phyloP scores from a whole-genome alignment of 2,113 vertebrate genomes.

The Meles meles region DNA sequence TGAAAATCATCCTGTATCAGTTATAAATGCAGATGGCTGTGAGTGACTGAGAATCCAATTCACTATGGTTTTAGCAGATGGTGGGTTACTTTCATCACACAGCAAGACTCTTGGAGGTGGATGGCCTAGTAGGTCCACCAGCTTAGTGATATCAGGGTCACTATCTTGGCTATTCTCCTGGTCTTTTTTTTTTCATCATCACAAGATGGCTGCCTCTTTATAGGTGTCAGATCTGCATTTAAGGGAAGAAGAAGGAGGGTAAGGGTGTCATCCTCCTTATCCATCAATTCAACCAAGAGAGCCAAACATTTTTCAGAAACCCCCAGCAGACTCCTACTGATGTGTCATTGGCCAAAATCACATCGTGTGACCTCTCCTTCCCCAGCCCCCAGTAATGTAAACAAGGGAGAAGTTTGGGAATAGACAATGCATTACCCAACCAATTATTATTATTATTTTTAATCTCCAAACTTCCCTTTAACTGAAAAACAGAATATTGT shows the following conservation, averaged over 20 bases:
- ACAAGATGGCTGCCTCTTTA: not conserved
- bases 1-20: not conserved
- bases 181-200: not conserved
- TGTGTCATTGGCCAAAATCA: not conserved
- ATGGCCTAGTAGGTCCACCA: not conserved
- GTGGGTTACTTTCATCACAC: not conserved
- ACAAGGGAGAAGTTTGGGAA: not conserved
- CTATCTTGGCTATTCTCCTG: not conserved
- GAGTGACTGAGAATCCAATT: not conserved
- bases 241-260: not conserved
- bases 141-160: not conserved
- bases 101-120: not conserved
- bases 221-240: not conserved
- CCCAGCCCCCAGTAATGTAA: not conserved
- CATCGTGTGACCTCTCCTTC: not conserved
- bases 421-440: not conserved
- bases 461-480: conserved; percentile 7
- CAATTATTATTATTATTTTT: not conserved
- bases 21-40: not conserved
- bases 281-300: not conserved
- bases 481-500: not conserved
- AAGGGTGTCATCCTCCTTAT: not conserved
- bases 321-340: not conserved
- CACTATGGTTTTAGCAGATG: not conserved
- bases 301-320: not conserved